Conservation (phyloP, 2,797 vertebrate genomes). For the Chloroceryle inda region DNA sequence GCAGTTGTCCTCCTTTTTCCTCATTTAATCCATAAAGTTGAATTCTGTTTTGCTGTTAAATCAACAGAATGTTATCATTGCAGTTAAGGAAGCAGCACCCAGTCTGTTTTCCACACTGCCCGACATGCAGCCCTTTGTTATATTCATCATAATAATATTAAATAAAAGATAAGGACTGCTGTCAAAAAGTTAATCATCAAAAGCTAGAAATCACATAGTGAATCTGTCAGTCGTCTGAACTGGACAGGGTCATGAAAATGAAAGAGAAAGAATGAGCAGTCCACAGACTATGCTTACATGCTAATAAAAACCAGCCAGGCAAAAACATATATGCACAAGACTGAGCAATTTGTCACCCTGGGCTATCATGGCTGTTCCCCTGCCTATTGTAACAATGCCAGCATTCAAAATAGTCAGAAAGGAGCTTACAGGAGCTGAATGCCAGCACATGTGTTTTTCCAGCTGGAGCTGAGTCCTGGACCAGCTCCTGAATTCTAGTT, state of each 20-base stretch:
- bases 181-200: slow-evolving; percentile 8
- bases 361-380: slow-evolving; percentile 73
- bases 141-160: slow-evolving; percentile 4
- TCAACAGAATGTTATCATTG: background rate
- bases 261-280: background rate
- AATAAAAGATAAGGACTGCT: slow-evolving; percentile 50
- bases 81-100: slow-evolving; percentile 32
- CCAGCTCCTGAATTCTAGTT: slow-evolving; percentile 73
- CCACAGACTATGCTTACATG: slow-evolving; percentile 49
- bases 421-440: slow-evolving; percentile 72
- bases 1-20: background rate
- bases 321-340: slow-evolving; percentile 73
- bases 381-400: slow-evolving; percentile 77
- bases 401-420: slow-evolving; percentile 76
- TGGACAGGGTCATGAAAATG: background rate
- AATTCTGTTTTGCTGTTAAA: background rate
- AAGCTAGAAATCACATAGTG: slow-evolving; percentile 22
- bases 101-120: slow-evolving; percentile 22
- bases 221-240: slow-evolving; percentile 21
- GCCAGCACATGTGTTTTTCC: slow-evolving; percentile 78
- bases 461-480: slow-evolving; percentile 69
- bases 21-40: background rate
- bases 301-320: slow-evolving; percentile 74
- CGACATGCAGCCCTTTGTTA: background rate
- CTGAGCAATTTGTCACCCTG: slow-evolving; percentile 75